Conservation (phyloP, 1,140 invertebrate species). For the Nautilus pompilius region DNA sequence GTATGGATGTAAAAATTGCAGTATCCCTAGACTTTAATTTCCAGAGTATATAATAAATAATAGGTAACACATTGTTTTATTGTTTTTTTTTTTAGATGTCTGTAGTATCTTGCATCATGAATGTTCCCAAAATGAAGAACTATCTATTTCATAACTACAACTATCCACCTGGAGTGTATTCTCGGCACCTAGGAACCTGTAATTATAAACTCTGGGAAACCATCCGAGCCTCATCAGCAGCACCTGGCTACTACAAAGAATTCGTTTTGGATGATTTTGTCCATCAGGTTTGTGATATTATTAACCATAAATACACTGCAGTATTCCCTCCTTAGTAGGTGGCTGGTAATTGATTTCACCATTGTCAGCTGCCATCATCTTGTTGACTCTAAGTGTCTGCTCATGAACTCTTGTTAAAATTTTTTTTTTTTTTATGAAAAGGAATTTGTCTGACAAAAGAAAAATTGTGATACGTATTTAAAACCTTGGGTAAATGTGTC, state of each 20-base stretch:
- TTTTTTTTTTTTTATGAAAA: neutral
- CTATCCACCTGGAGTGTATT: slow-evolving; percentile 70
- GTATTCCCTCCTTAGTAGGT: too few species aligned
- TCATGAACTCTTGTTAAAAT: too few species aligned
- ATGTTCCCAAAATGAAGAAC: slow-evolving; percentile 73
- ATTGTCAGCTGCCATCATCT: too few species aligned
- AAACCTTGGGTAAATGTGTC: too few species aligned
- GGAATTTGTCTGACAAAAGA: too few species aligned
- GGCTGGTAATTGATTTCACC: too few species aligned
- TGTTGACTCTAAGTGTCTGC: too few species aligned
- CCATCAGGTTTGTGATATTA: slow-evolving; percentile 68
- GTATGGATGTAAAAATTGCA: too few species aligned
- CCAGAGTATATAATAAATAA: too few species aligned
- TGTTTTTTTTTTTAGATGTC: slow-evolving; percentile 42
- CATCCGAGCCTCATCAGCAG: slow-evolving; percentile 84
- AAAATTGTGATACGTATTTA: too few species aligned
- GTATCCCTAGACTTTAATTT: too few species aligned
- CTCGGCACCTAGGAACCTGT: slow-evolving; percentile 75
- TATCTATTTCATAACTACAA: slow-evolving; percentile 90
- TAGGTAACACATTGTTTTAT: neutral
- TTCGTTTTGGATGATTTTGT: slow-evolving; percentile 72
- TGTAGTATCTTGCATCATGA: slow-evolving; percentile 78
- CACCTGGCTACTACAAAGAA: slow-evolving; percentile 90
- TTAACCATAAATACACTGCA: too few species aligned
- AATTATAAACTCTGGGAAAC: slow-evolving; percentile 81